Conservation (phyloP, 2,797 vertebrate species). For the Syngnathus acus region DNA sequence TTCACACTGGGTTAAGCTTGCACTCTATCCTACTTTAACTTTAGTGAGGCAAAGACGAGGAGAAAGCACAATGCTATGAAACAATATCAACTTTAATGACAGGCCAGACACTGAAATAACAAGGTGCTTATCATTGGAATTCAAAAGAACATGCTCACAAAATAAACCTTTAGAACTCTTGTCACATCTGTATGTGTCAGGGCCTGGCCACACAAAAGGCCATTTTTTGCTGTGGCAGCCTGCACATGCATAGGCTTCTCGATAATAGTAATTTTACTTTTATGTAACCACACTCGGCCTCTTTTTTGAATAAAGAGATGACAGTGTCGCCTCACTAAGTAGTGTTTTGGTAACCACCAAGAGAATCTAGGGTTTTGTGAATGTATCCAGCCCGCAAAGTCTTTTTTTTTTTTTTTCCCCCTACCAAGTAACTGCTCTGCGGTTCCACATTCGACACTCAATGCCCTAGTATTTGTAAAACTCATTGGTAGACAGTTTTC, state of each 20-base stretch:
- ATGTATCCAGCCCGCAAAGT: constrained; percentile 21
- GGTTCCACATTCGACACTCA: constrained; percentile 15
- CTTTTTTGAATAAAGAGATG: constrained; percentile 54
- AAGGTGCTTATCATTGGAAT: constrained; percentile 48
- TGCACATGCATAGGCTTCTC: constrained; percentile 43
- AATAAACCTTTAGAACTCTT: constrained; percentile 47
- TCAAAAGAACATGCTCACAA: constrained; percentile 5
- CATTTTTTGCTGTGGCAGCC: constrained; percentile 44
- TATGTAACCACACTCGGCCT: constrained; percentile 37
- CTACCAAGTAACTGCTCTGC: constrained; percentile 14
- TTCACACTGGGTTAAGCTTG: background rate
- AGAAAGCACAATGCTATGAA: constrained; percentile 23
- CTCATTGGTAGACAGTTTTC: background rate
- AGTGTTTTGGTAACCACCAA: constrained; percentile 50
- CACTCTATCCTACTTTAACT: constrained; percentile 18
- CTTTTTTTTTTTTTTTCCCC: constrained; percentile 26
- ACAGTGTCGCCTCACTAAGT: constrained; percentile 53
- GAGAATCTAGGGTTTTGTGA: constrained; percentile 47
- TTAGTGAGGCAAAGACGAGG: constrained; percentile 7
- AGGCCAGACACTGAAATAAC: constrained; percentile 51
- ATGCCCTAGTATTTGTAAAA: constrained; percentile 16
- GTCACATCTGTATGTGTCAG: constrained; percentile 48
- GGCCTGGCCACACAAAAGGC: constrained; percentile 41
- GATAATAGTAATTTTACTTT: constrained; percentile 66
- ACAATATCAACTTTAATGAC: constrained; percentile 55